phyloP scores from a whole-genome alignment of 2,113 vertebrate species.

The Malurus elegans region DNA sequence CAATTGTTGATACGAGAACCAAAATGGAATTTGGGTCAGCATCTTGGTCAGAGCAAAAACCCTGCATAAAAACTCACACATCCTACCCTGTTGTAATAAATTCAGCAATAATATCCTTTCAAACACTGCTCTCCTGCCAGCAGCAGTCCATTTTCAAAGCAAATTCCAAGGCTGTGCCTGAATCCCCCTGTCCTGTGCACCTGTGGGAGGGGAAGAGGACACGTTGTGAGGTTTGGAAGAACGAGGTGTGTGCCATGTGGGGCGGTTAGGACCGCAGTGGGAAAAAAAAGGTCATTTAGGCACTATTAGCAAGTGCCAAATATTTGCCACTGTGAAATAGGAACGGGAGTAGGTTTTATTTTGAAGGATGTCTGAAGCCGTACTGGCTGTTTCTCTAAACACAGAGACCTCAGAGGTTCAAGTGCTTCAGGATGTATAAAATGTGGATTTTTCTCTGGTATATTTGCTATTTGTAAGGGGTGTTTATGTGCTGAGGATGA shows the following conservation, averaged over 20 bases:
- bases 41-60: background rate
- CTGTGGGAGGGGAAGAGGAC: background rate
- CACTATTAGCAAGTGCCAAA: conserved; percentile 14
- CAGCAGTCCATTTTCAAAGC: background rate
- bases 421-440: conserved; percentile 66
- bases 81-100: background rate
- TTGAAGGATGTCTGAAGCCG: conserved; percentile 9
- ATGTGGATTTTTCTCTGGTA: conserved; percentile 41
- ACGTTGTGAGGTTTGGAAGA: background rate
- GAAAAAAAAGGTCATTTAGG: background rate
- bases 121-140: background rate
- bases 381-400: conserved; percentile 2
- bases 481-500: conserved; percentile 53
- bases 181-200: background rate
- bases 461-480: conserved; percentile 53
- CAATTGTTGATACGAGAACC: background rate
- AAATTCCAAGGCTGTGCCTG: background rate
- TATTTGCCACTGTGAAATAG: background rate
- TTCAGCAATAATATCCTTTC: background rate
- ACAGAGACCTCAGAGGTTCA: conserved; percentile 18
- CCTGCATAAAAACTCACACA: background rate
- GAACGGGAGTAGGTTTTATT: background rate
- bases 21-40: background rate
- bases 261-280: background rate
- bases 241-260: background rate